Conservation (phyloP, 2,888 invertebrate species). For the Sicus ferrugineus region DNA sequence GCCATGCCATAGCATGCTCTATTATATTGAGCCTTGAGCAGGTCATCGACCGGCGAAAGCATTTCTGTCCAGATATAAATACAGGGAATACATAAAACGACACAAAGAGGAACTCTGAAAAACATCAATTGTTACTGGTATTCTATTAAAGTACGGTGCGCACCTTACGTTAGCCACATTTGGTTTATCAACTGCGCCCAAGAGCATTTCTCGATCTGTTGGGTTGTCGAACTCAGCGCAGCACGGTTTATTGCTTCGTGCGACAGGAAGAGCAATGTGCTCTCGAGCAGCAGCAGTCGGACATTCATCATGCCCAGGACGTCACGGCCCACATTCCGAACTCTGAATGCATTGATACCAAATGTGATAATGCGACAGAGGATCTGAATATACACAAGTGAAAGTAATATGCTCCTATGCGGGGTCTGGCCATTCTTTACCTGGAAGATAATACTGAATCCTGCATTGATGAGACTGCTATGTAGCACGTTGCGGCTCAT, state of each 20-base stretch:
- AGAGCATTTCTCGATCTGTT: conserved; percentile 73
- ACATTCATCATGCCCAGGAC: conserved; percentile 96
- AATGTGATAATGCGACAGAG: conserved; percentile 84
- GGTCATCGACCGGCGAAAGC: conserved; percentile 75
- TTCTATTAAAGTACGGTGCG: background rate
- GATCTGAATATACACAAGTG: conserved; percentile 64
- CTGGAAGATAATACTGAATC: conserved; percentile 64
- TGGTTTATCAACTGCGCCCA: conserved; percentile 92
- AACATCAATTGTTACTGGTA: conserved; percentile 56
- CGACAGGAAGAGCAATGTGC: conserved; percentile 89
- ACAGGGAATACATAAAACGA: conserved; percentile 75
- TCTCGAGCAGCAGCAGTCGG: conserved; percentile 86
- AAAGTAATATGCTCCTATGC: background rate
- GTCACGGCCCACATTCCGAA: conserved; percentile 89
- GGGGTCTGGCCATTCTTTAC: conserved; percentile 43
- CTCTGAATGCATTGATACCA: conserved; percentile 90
- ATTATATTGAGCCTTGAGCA: conserved; percentile 71
- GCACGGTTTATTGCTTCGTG: conserved; percentile 92
- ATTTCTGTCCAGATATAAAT: conserved; percentile 85
- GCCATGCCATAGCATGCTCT: conserved; percentile 84
- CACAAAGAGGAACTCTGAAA: conserved; percentile 77
- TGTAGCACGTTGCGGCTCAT: conserved; percentile 63
- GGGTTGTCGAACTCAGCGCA: conserved; percentile 75
- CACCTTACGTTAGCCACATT: conserved; percentile 80
- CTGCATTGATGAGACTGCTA: conserved; percentile 62